These are phyloP conservation scores for Synergus laeviventris DNA, from an alignment of 2,888 invertebrate species.

Conservation along the genomic window DNA sequence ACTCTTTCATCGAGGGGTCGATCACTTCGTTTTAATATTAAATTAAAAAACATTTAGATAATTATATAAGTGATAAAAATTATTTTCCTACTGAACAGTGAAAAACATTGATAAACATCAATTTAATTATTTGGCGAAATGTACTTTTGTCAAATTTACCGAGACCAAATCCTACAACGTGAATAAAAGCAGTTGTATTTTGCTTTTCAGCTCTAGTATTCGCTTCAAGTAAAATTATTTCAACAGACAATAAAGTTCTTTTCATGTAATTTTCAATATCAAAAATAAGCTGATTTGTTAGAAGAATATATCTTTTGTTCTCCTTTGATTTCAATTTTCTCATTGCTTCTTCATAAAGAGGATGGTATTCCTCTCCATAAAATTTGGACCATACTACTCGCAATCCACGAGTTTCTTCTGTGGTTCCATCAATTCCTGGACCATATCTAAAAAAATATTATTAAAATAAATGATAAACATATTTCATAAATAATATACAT, in stretches of 20 bases:
- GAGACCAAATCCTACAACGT: slow-evolving; percentile 82
- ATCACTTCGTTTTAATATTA: not conserved
- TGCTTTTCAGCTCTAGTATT: slow-evolving; percentile 78
- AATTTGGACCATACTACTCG: slow-evolving; percentile 69
- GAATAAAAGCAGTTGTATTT: slow-evolving; percentile 79
- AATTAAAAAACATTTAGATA: not conserved
- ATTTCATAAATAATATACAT: not conserved
- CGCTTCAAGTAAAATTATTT: slow-evolving; percentile 81
- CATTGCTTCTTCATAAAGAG: slow-evolving; percentile 66
- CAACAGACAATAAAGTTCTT: slow-evolving; percentile 75
- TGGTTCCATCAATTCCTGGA: slow-evolving; percentile 55
- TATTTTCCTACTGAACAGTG: too few relatives aligned
- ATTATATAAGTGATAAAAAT: not conserved
- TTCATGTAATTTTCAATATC: slow-evolving; percentile 74
- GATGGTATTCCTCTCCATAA: slow-evolving; percentile 69
- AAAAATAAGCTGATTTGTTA: slow-evolving; percentile 67
- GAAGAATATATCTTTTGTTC: slow-evolving; percentile 65
- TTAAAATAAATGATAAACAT: slow-evolving; percentile 3
- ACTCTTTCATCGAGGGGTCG: not conserved
- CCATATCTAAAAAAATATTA: slow-evolving; percentile 66
- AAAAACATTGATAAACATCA: slow-evolving; percentile 13
- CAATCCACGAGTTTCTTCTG: slow-evolving; percentile 62
- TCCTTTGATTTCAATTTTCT: slow-evolving; percentile 64
- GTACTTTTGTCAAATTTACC: slow-evolving; percentile 58
- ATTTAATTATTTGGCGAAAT: slow-evolving; percentile 24